Base-by-base conservation (phyloP, 2,888 invertebrate species). In the Amphipyra tragopoginis region DNA sequence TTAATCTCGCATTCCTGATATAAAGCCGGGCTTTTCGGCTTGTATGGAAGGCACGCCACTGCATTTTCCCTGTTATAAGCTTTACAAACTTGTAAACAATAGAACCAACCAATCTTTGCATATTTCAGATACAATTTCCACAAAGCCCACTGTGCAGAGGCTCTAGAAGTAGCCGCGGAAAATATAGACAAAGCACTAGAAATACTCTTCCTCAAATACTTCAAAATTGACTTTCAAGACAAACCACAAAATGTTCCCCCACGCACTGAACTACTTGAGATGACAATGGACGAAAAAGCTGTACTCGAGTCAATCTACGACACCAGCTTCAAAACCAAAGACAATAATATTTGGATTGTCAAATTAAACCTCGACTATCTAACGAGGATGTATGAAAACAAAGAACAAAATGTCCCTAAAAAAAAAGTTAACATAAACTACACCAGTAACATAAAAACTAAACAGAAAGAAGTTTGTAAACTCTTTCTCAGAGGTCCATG, bases 251-350 rank as follows among this genome's bases (percentile, higher is more conserved):
- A 93, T 71, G 84, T 94, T 58, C 91, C 95, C 0, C 87, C 95
- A 5, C 87, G 90, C 67, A 81, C 92, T 3, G 96, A 97, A 78
- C 82, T 97, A 42, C 70, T 96, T 33, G 97, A 97, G 85, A 96
- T 96, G 90, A 95, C 96, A 64, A 90, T 89, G 9, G 97, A 97
- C 58, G 98, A 98, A 82, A 96, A 96, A 86, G 96, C 96, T 68
- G 97, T 97, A 0, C 88, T 98, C 36, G 96, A 97, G 88, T 97
- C 97, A 13, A 98, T 98, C 70, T 98, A 97, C 79, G 97, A 97
- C 63, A 91, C 95, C 34, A 94, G 95, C 34, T 97, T 97, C 85
- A 94, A 93, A 79, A 96, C 96, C 65, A 97, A 96, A 84, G 96
- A 97, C 57, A 93, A 94, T 55, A 96, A 97, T 89, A 95, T 97